phyloP scores from a whole-genome alignment of 2,888 invertebrate species.

The Acanthopleura granulata region DNA sequence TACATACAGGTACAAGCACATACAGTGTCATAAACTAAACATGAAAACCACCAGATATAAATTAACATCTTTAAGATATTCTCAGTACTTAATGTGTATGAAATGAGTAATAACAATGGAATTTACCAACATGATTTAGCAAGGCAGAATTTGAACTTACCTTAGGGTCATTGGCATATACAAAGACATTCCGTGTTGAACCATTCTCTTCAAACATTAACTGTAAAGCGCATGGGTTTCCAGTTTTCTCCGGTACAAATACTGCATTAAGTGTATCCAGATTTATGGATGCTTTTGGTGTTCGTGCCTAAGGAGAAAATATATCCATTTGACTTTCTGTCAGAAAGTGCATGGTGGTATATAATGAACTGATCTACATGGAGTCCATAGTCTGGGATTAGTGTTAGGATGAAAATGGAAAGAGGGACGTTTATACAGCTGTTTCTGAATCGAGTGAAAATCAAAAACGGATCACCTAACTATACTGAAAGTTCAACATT shows the following conservation, averaged over 20 bases:
- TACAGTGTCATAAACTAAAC: background rate
- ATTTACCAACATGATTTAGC: no score
- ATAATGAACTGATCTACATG: no score
- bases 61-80: background rate
- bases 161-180: constrained; percentile 88
- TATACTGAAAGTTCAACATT: no score
- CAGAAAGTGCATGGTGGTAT: no score
- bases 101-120: background rate
- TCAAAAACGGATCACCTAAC: background rate
- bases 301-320: constrained; percentile 72
- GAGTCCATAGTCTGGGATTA: no score
- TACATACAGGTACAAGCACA: no score
- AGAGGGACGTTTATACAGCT: background rate
- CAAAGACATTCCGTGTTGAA: constrained; percentile 87
- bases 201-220: constrained; percentile 88
- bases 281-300: constrained; percentile 85
- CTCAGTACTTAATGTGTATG: background rate
- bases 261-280: constrained; percentile 87
- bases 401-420: background rate
- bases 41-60: background rate
- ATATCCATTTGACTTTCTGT: background rate
- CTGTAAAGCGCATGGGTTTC: constrained; percentile 85
- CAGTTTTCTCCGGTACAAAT: constrained; percentile 86
- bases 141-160: constrained; percentile 41
- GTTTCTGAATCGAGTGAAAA: background rate